Evolutionary conservation across 2,113 vertebrate genomes (phyloP).

Genomic region (Coreoperca whiteheadi): DNA sequence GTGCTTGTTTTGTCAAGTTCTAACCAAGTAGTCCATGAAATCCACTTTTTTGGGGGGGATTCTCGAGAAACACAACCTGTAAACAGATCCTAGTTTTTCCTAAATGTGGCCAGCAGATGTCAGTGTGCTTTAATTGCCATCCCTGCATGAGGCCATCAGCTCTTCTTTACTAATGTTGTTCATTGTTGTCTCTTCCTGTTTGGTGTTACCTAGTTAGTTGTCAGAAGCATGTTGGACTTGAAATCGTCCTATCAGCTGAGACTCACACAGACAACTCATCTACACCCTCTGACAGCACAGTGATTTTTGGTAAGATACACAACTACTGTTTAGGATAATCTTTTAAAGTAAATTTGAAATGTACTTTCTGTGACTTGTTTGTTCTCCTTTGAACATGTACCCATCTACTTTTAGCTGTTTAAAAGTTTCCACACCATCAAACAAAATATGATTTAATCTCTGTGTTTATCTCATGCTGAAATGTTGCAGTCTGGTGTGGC

Average conservation of each 20-base stretch:
- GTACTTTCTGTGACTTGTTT: constrained; percentile 1
- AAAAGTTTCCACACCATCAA: not conserved
- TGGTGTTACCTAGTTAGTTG: constrained; percentile 70
- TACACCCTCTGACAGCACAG: constrained; percentile 18
- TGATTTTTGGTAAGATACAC: constrained; percentile 59
- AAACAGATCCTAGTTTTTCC: constrained; percentile 1
- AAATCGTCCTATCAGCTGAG: constrained; percentile 16
- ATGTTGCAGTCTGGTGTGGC: not conserved
- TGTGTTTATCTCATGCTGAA: not conserved
- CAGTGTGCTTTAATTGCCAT: constrained; percentile 40
- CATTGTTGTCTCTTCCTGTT: constrained; percentile 72
- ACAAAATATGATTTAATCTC: not conserved
- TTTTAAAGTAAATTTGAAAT: constrained; percentile 10
- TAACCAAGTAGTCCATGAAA: not conserved
- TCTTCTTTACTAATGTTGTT: constrained; percentile 55
- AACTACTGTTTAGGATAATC: not conserved
- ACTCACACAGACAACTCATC: constrained; percentile 4
- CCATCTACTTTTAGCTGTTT: not conserved
- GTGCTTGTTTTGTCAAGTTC: not conserved
- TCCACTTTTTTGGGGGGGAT: not conserved
- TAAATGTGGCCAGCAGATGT: constrained; percentile 61
- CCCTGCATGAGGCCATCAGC: not conserved
- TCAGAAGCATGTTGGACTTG: constrained; percentile 68
- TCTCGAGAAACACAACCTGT: not conserved
- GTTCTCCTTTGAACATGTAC: not conserved